Base-by-base conservation (phyloP, 64 coral and sea anemone species). In the Orbicella faveolata region DNA sequence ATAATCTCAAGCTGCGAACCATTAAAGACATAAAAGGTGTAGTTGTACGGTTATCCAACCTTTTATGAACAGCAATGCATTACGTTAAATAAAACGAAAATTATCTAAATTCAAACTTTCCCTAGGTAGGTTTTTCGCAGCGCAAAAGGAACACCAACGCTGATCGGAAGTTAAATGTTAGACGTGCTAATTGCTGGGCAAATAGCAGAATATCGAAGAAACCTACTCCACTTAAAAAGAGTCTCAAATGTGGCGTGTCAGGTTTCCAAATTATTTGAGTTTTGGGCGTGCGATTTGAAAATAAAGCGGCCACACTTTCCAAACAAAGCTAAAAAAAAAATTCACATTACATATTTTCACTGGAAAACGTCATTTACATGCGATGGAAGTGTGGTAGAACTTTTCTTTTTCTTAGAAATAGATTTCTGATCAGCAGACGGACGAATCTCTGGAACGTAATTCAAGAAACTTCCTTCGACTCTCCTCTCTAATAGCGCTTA, bases 1-100 rank as follows among this genome's bases (percentile, higher is more conserved):
- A 39, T 72, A 85, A 73, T 5, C 63, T 73, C 82, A 85, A 85
- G 82, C 82, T 85, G 82, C 65, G 82, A 85, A 4, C 82, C 37
- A 85, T 85, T 85, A 85, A 30, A 21, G 37, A 85, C 44, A 85
- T 85, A 73, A 70, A 85, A 73, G 82, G 44, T 73, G 36, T 33
- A 72, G 63, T 73, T 72, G 55, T 14, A 85, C 23, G 36, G 65
- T 36, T 72, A 85, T 85, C 67, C 36, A 72, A 85, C 37, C 36
- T 85, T 36, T 25, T 30, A 14, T 4, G 64, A 72, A 83, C 55
- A 81, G 21, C 63, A 65, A 85, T 85, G 66, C 82, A 52, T 85
- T 85, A 72, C 12, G 20, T 11, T 4, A 25, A 70, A 52, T 72
- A 37, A 85, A 62, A 52, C 37, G 72, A 85, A 30, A 17, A 6